Base-by-base conservation (phyloP, 2,797 vertebrate genomes). In the Steatocranus sp. region DNA sequence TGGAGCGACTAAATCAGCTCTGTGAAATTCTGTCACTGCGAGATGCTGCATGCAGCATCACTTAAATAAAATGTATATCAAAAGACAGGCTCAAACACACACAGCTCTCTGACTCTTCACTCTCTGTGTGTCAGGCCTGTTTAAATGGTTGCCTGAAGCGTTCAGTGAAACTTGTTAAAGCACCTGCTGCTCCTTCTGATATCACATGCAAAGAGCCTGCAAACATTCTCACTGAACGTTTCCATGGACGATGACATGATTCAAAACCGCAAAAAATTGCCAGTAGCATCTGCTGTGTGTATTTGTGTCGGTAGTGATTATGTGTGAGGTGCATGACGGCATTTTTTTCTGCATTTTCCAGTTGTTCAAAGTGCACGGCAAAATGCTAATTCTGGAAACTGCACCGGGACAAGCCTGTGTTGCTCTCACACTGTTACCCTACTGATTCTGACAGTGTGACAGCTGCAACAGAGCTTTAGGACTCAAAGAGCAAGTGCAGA, bases 1-100 rank as follows among this genome's bases (percentile, higher is more conserved):
- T 91, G 84, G 81, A 87, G 90, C 73, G 78, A 70, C 82, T 76
- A 54, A 82, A 86, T 92, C 88, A 90, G 63, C 88, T 83, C 76
- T 82, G 49, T 90, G 75, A 86, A 84, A 75, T 84, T 85, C 76
- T 89, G 86, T 86, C 83, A 79, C 79, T 76, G 78, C 68, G 75
- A 82, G 82, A 81, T 61, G 32, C 58, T 61, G 87, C 48, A 27
- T 38, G 84, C 43, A 88, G 76, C 77, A 79, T 78, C 56, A 9
- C 79, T 81, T 86, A 82, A 46, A 84, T 43, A 17, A 82, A 66
- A 79, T 81, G 48, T 75, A 76, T 66, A 18, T 58, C 34, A 32
- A 68, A 74, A 76, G 15, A 73, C 43, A 32, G 10, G 20, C 20
- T 68, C 63, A 68, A 43, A 41, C 66, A 27, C 20, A 11, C 18